Percentiles rank a stretch among this genome's conserved stretches.
phyloP scores from a whole-genome alignment of 2,888 invertebrate species.

The Candidula unifasciata region DNA sequence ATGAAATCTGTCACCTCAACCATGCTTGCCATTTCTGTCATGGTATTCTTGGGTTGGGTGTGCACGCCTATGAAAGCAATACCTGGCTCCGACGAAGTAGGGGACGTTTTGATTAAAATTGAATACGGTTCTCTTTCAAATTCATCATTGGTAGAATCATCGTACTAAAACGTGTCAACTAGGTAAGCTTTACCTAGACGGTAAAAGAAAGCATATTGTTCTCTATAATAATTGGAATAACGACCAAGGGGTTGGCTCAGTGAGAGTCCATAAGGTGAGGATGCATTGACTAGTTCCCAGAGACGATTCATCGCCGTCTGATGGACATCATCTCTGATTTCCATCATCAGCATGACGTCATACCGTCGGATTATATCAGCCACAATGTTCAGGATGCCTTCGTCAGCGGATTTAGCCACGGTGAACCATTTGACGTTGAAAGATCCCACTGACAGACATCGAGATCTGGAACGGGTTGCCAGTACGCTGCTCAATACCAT shows the following conservation, averaged over 20 bases:
- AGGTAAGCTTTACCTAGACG: background rate
- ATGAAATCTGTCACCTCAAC: background rate
- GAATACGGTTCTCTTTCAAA: conserved; percentile 42
- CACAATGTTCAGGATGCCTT: background rate
- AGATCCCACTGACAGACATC: conserved; percentile 16
- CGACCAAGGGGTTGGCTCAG: conserved; percentile 32
- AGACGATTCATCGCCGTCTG: conserved; percentile 34
- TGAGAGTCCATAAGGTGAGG: conserved; percentile 6
- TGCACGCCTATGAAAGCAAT: conserved; percentile 24
- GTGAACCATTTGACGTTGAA: conserved; percentile 38
- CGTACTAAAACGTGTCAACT: background rate
- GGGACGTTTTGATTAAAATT: conserved; percentile 1
- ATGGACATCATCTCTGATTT: conserved; percentile 9
- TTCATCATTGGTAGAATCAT: conserved; percentile 15
- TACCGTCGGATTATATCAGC: conserved; percentile 35
- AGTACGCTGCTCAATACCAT: background rate
- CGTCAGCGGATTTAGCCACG: background rate
- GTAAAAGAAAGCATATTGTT: conserved; percentile 46
- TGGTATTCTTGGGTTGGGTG: conserved; percentile 25
- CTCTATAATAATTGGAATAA: background rate
- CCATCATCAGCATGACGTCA: conserved; percentile 42
- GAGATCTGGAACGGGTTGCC: background rate
- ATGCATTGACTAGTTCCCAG: conserved; percentile 23
- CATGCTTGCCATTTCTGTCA: conserved; percentile 14
- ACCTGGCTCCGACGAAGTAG: background rate